These are phyloP conservation scores for Operophtera brumata DNA, from an alignment of 2,888 invertebrate genomes.

Conservation along the genomic window DNA sequence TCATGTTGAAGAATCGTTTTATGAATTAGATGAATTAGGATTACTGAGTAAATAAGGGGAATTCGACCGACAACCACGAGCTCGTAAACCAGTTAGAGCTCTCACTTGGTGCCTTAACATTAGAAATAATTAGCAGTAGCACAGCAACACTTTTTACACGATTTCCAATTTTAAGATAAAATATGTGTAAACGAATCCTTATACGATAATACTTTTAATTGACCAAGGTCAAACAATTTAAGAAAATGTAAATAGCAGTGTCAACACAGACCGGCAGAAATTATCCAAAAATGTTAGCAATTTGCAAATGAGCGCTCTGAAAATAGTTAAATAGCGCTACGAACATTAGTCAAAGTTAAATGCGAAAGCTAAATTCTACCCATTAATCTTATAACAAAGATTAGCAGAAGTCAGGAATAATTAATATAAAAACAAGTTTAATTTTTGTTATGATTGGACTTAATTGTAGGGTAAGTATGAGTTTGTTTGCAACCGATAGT, in stretches of 20 bases:
- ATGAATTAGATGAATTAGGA: too few relatives aligned
- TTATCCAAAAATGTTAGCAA: not conserved
- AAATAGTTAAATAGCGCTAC: conserved; percentile 13
- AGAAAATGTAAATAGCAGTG: too few relatives aligned
- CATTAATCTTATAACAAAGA: conserved; percentile 23
- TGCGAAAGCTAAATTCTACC: conserved; percentile 20
- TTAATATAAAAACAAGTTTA: conserved; percentile 13
- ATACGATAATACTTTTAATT: too few relatives aligned
- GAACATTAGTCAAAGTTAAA: conserved; percentile 19
- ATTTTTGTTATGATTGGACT: conserved; percentile 8
- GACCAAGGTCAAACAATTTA: too few relatives aligned
- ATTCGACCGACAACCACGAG: not conserved
- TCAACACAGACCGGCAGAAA: not conserved
- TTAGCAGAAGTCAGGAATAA: conserved; percentile 17
- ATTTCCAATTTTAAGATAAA: too few relatives aligned
- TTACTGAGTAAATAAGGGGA: not conserved
- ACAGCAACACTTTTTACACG: too few relatives aligned
- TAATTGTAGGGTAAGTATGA: not conserved
- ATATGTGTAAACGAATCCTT: too few relatives aligned
- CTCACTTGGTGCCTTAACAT: too few relatives aligned
- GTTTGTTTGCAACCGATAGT: too few relatives aligned
- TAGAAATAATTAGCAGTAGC: too few relatives aligned
- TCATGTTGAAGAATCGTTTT: too few relatives aligned
- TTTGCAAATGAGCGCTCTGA: not conserved
- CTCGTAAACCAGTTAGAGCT: not conserved